Conservation (phyloP, 2,113 vertebrate genomes). For the Nanorana parkeri region DNA sequence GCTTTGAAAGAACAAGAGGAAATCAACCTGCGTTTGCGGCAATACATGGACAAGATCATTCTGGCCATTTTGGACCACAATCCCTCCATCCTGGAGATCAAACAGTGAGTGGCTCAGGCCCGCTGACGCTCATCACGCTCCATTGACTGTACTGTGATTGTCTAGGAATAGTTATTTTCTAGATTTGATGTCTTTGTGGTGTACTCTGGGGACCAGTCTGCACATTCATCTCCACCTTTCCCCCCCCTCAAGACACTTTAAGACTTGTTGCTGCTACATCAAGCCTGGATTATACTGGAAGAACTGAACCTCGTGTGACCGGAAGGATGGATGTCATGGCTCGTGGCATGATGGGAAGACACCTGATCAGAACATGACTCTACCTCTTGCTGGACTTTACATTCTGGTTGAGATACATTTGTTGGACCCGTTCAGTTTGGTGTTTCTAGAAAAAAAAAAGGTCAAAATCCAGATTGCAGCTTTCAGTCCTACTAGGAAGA, state of each 20-base stretch:
- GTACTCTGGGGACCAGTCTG: not conserved
- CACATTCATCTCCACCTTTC: too few relatives aligned
- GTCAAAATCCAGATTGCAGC: not conserved
- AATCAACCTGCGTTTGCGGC: conserved; percentile 90
- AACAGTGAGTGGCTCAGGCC: conserved; percentile 75
- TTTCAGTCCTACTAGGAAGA: not conserved
- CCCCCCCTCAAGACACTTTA: not conserved
- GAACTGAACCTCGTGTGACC: not conserved
- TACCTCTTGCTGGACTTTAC: not conserved
- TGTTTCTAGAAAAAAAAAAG: not conserved
- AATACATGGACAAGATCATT: conserved; percentile 99
- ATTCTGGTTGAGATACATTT: not conserved
- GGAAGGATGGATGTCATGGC: not conserved
- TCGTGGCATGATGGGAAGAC: not conserved
- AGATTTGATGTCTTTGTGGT: not conserved
- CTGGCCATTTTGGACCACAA: conserved; percentile 96
- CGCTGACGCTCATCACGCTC: conserved; percentile 64
- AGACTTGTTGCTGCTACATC: conserved; percentile 55
- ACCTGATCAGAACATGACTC: not conserved
- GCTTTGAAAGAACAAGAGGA: conserved; percentile 97
- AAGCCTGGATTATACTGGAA: conserved; percentile 60
- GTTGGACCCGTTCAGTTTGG: not conserved
- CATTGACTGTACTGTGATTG: conserved; percentile 64
- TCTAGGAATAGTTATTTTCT: conserved; percentile 11
- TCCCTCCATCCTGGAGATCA: conserved; percentile 97